A percentile compares a stretch with the other conserved stretches of the same genome.
Conservation (phyloP, 1,140 invertebrate species). For the Myzus persicae region DNA sequence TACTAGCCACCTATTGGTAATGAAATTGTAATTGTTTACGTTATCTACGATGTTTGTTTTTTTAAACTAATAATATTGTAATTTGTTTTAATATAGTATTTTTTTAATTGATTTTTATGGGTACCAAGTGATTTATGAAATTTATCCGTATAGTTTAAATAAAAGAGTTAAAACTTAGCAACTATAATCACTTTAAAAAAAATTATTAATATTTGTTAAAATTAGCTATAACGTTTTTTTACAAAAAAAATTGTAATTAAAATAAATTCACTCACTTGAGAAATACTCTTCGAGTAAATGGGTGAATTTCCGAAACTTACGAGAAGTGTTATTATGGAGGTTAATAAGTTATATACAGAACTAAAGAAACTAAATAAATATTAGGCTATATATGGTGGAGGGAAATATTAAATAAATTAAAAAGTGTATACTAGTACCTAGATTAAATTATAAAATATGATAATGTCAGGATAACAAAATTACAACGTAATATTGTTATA, state of each 20-base stretch:
- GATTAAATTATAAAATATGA: neutral
- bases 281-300: neutral
- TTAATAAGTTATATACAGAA: too few relatives aligned
- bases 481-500: slow-evolving; percentile 11
- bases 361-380: neutral
- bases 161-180: neutral
- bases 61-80: neutral
- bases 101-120: neutral
- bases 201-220: neutral
- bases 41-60: neutral
- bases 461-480: slow-evolving; percentile 12
- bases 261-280: neutral
- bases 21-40: neutral
- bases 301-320: neutral
- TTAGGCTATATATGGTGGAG: neutral
- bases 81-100: neutral
- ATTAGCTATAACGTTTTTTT: neutral
- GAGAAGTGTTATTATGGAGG: neutral
- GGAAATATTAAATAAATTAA: neutral
- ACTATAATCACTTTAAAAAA: neutral
- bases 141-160: neutral
- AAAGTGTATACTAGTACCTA: neutral
- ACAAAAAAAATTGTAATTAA: neutral
- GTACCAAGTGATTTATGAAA: neutral
- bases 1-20: neutral